Evolutionary conservation across 2,113 vertebrate species (phyloP).

Genomic region (Columba janthina): DNA sequence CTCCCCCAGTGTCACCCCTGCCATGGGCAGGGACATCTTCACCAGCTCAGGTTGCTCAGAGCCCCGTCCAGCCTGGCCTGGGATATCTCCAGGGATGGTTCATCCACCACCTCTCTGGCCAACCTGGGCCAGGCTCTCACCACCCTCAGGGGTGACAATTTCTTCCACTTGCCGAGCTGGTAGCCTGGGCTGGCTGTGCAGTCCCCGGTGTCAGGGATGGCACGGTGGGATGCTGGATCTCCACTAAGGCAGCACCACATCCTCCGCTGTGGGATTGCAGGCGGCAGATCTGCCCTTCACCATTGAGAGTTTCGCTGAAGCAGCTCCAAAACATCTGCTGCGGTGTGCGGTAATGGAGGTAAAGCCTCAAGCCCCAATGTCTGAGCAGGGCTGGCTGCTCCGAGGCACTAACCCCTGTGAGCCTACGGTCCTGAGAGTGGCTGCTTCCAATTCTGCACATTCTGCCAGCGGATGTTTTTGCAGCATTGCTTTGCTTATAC

Average conservation of each 20-base stretch:
- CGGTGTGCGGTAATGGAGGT: rapidly evolving
- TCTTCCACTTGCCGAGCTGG: neutral
- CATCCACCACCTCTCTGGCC: too few species aligned
- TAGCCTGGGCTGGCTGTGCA: rapidly evolving
- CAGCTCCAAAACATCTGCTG: rapidly evolving
- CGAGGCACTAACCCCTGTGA: neutral
- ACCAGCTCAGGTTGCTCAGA: too few species aligned
- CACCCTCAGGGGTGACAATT: too few species aligned
- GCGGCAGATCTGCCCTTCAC: neutral
- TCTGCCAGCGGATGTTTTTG: neutral
- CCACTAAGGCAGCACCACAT: too few species aligned
- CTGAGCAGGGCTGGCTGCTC: neutral
- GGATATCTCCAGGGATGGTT: too few species aligned
- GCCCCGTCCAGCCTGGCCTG: too few species aligned
- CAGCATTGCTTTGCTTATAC: neutral
- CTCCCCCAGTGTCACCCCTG: too few species aligned
- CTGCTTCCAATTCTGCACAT: neutral
- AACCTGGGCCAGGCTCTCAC: too few species aligned
- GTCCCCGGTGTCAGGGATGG: neutral
- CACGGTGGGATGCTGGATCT: neutral
- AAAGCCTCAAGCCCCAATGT: rapidly evolving
- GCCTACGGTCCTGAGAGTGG: neutral
- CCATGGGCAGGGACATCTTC: too few species aligned
- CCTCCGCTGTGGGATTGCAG: rapidly evolving
- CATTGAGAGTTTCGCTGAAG: neutral